phyloP scores from a whole-genome alignment of 2,113 vertebrate genomes.

The Carettochelys insculpta region DNA sequence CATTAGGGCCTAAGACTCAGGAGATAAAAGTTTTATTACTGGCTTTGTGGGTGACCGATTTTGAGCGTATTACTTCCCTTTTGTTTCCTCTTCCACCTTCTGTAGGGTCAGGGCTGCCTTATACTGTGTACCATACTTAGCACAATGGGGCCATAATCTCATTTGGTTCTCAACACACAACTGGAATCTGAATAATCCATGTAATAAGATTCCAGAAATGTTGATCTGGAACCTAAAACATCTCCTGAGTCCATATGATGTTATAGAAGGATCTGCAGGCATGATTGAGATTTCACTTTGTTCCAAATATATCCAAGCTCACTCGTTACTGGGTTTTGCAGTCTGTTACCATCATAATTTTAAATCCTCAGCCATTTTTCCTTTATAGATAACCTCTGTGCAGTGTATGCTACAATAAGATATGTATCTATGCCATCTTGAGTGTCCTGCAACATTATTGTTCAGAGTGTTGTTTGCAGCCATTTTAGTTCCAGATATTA shows the following conservation, averaged over 20 bases:
- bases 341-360: background rate
- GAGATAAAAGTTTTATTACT: background rate
- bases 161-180: background rate
- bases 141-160: background rate
- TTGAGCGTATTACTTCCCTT: background rate
- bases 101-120: too few species aligned
- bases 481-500: background rate
- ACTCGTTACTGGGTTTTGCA: background rate
- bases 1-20: background rate
- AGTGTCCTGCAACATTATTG: background rate
- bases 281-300: background rate
- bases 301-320: background rate
- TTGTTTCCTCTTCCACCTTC: background rate
- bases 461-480: background rate
- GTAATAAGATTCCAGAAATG: background rate
- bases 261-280: background rate
- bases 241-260: background rate
- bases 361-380: background rate
- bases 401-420: background rate
- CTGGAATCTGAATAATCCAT: background rate
- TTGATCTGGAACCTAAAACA: background rate
- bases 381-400: background rate
- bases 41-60: background rate
- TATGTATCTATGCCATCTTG: background rate
- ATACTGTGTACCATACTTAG: background rate